These are phyloP conservation scores for Microctonus brassicae DNA, from an alignment of 2,888 invertebrate genomes.

Conservation along the genomic window DNA sequence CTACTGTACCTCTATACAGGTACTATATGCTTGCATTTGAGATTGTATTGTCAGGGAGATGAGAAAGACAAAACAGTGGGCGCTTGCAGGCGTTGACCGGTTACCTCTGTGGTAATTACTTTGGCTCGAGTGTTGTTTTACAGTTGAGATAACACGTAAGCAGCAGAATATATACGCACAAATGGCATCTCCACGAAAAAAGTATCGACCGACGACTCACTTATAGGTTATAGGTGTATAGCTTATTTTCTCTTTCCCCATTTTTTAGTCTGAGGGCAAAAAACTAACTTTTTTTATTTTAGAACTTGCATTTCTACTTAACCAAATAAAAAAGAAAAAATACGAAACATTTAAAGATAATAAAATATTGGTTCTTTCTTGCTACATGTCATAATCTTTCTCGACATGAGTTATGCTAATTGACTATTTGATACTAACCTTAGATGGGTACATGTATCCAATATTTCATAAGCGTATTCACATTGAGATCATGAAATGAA, in stretches of 20 bases:
- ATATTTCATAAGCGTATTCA: too few relatives aligned
- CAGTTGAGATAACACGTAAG: conserved; percentile 52
- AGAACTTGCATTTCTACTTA: neutral
- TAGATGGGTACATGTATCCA: neutral
- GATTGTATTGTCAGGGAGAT: neutral
- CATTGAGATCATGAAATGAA: too few relatives aligned
- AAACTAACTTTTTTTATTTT: neutral
- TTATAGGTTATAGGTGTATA: conserved; percentile 48
- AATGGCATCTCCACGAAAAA: neutral
- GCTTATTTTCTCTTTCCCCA: conserved; percentile 18
- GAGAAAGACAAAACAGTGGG: conserved; percentile 9
- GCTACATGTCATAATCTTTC: conserved; percentile 37
- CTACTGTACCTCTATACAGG: conserved; percentile 21
- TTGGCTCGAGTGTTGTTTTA: conserved; percentile 61
- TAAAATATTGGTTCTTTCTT: conserved; percentile 20
- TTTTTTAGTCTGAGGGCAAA: too few relatives aligned
- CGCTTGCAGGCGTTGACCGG: conserved; percentile 51
- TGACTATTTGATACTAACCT: conserved; percentile 56
- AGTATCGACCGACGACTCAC: conserved; percentile 54
- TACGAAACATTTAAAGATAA: neutral
- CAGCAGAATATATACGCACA: conserved; percentile 41
- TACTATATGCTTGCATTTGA: neutral
- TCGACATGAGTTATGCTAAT: conserved; percentile 64
- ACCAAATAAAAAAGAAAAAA: neutral
- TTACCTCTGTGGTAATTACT: conserved; percentile 61